A percentile compares a stretch with the other conserved stretches of the same genome.
Conservation (phyloP, 2,888 invertebrate genomes). For the Unio delphinus region DNA sequence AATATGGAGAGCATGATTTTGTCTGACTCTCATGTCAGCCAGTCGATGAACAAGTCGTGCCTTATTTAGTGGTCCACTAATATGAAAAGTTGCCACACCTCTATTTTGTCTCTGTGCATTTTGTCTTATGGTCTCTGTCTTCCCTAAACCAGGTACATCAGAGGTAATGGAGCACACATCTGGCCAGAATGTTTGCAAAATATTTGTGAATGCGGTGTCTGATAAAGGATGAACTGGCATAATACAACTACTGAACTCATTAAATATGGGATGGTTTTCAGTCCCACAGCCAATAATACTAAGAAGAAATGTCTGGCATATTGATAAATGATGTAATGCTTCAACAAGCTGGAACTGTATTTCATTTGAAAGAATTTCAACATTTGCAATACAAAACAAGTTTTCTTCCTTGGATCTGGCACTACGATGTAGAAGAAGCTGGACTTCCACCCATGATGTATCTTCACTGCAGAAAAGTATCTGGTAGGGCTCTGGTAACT, state of each 20-base stretch:
- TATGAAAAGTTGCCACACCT: slow-evolving; percentile 30
- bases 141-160: slow-evolving; percentile 42
- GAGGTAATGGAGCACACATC: slow-evolving; percentile 35
- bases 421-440: slow-evolving; percentile 36
- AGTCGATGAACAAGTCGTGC: slow-evolving; percentile 24
- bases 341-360: slow-evolving; percentile 40
- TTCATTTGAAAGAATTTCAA: slow-evolving; percentile 39
- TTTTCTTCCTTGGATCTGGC: slow-evolving; percentile 4
- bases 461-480: slow-evolving; percentile 39
- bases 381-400: slow-evolving; percentile 41
- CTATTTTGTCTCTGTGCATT: slow-evolving; percentile 13
- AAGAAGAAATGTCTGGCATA: slow-evolving; percentile 14
- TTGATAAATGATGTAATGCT: slow-evolving; percentile 11
- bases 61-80: slow-evolving; percentile 38
- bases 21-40: slow-evolving; percentile 11
- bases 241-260: slow-evolving; percentile 20
- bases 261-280: slow-evolving; percentile 33
- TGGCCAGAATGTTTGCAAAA: slow-evolving; percentile 13
- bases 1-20: slow-evolving; percentile 35
- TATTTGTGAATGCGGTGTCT: slow-evolving; percentile 12
- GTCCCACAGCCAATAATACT: slow-evolving; percentile 40
- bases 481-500: slow-evolving; percentile 42
- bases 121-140: slow-evolving; percentile 29
- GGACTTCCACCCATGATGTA: slow-evolving; percentile 39
- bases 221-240: slow-evolving; percentile 17